Base-by-base conservation (phyloP, 2,888 invertebrate genomes). In the Digitonthophagus gazella region DNA sequence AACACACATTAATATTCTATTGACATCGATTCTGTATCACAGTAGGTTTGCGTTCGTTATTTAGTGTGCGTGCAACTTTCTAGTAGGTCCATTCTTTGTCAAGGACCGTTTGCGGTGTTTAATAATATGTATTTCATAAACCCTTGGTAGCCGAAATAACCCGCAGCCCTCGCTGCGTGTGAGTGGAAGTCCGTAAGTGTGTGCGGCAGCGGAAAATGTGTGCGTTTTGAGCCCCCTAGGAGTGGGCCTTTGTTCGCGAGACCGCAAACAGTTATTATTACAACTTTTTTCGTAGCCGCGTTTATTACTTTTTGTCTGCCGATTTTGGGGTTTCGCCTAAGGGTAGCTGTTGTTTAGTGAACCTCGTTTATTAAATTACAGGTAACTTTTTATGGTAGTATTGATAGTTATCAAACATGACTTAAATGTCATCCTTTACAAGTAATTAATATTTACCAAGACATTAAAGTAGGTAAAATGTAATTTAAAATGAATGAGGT, bases 101-200 rank as follows among this genome's bases (percentile, higher is more conserved):
- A 57, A 70, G 70, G 58, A 66, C 66, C 20, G 68, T 70, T 63
- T 20, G 28, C 20, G 61, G 63, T 68, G 63, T 70, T 70, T 70
- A 68, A 68, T 70, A 68, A 70, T 70, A 70, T 68, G 70, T 68
- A 66, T 70, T 70, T 66, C 68, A 70, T 68, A 66, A 66, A 66
- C 70, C 68, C 66, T 65, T 65, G n/a, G 44, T 66, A n/a, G 15
- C 68, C 18, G 61, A 57, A 15, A 54, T 61, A 69, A 55, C 54
- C 58, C 56, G 58, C 65, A 65, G 65, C 54, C 20, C 18, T 61
- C 18, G 6, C 6, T 44, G 28, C 28, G 28, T 44, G 28, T 44
- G 28, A 44, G 28, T 44, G 28, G 28, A 44, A 44, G 28, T 11
- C 28, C 8, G 28, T 44, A 44, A 44, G 28, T 44, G 28, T 44